Conservation (phyloP, 2,888 invertebrate species). For the Agapetus fuscipes region DNA sequence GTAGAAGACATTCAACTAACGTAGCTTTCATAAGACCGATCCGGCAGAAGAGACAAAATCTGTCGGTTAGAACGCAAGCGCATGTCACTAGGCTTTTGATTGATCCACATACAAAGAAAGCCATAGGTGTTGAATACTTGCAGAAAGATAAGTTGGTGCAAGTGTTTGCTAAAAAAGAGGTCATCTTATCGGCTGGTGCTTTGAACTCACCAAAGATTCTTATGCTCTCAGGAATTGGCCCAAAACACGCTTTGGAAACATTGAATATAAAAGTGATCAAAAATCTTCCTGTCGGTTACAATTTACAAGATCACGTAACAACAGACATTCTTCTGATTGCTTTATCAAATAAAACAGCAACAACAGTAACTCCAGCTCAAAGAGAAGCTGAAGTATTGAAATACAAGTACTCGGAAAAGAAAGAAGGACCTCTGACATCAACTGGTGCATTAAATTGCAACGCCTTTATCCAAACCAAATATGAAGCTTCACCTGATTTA, state of each 20-base stretch:
- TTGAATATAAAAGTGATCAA: conserved; percentile 47
- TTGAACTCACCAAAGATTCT: conserved; percentile 54
- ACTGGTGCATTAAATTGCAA: conserved; percentile 46
- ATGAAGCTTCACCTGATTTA: conserved; percentile 32
- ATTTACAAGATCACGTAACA: conserved; percentile 67
- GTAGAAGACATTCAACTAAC: conserved; percentile 52
- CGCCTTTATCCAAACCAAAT: conserved; percentile 52
- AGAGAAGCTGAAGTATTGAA: conserved; percentile 34
- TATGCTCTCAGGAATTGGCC: conserved; percentile 59
- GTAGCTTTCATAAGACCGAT: conserved; percentile 58
- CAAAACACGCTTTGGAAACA: conserved; percentile 40
- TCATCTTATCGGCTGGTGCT: conserved; percentile 50
- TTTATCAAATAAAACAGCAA: conserved; percentile 46
- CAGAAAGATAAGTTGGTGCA: conserved; percentile 35
- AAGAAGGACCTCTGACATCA: conserved; percentile 44
- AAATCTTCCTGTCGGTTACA: conserved; percentile 60
- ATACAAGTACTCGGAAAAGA: conserved; percentile 35
- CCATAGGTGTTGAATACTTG: conserved; percentile 42
- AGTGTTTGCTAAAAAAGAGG: conserved; percentile 48
- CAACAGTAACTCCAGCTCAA: conserved; percentile 33
- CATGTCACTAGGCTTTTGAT: conserved; percentile 49
- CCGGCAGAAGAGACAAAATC: conserved; percentile 41
- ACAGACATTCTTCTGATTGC: conserved; percentile 47
- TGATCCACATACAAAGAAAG: conserved; percentile 40
- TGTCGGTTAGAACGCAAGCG: conserved; percentile 42